Base-by-base conservation (phyloP, 2,888 invertebrate species). In the Meteorus colon region DNA sequence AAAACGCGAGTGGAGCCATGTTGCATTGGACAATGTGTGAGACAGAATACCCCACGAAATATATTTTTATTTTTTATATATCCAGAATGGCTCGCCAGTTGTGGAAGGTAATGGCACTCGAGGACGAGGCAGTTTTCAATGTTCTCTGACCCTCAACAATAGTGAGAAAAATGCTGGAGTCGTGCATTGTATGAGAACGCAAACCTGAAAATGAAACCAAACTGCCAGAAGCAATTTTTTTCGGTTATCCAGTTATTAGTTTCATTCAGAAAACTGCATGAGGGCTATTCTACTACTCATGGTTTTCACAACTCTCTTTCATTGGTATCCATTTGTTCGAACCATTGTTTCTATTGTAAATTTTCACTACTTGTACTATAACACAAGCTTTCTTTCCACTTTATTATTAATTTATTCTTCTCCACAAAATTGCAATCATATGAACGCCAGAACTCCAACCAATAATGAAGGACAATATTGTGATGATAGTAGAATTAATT, bases 191-290 rank as follows among this genome's bases (percentile, higher is more conserved):
- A 77, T 77, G 73, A 77, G 75, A 78, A 72, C 77, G 71, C 66
- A 67, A 55, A 73, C 75, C 70, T 75, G 79, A 75, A 84, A 86
- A 86, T 84, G 83, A 85, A 85, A 81, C 83, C 78, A 81, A 83
- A 84, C 85, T 84, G 84, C 85, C 85, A 81, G 83, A 80, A 85
- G 86, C 84, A 81, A 84, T 85, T 86, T 86, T 86, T 85, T 84
- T 84, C 84, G 79, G 86, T 84, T 84, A 84, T 86, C 82, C 86
- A 83, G 86, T 85, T 86, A 86, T 86, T 84, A 86, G 86, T 84
- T 84, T 81, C 82, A 84, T 85, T 85, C 85, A 81, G 80, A 69
- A 74, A 74, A 80, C 71, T 41, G 77, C 76, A 78, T 68, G 70
- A 55, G 63, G 34, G 73, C 78, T 62, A 70, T 59, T 70, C 62